Conservation (phyloP, 2,113 vertebrate genomes). For the Himantopus leucocephalus region DNA sequence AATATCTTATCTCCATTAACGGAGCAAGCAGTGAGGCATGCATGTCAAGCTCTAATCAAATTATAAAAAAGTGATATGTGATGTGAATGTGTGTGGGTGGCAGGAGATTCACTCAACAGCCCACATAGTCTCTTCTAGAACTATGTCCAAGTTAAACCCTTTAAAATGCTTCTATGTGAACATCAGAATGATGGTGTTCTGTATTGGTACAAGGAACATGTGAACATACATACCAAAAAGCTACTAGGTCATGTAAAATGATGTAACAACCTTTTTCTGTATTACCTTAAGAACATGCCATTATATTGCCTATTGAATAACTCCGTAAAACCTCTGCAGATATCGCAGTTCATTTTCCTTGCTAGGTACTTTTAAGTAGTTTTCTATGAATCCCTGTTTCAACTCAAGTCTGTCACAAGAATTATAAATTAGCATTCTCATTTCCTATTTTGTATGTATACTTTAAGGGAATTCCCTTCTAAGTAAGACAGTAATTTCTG, state of each 20-base stretch:
- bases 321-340: not conserved
- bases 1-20: not conserved
- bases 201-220: not conserved
- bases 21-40: too few relatives aligned
- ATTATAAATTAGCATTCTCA: not conserved
- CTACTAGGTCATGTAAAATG: not conserved
- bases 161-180: not conserved
- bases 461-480: not conserved
- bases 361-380: not conserved
- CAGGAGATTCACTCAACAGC: not conserved
- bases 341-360: not conserved
- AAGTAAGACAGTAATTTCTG: not conserved
- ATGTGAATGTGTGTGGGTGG: not conserved
- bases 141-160: not conserved
- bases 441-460: not conserved
- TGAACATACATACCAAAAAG: not conserved
- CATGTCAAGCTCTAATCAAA: not conserved
- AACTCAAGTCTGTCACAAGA: not conserved
- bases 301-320: not conserved
- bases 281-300: not conserved
- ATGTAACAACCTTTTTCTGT: not conserved
- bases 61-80: not conserved
- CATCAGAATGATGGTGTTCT: not conserved
- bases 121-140: not conserved
- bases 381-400: not conserved